Conservation (phyloP, 2,113 vertebrate genomes). For the Pseudorasbora parva region DNA sequence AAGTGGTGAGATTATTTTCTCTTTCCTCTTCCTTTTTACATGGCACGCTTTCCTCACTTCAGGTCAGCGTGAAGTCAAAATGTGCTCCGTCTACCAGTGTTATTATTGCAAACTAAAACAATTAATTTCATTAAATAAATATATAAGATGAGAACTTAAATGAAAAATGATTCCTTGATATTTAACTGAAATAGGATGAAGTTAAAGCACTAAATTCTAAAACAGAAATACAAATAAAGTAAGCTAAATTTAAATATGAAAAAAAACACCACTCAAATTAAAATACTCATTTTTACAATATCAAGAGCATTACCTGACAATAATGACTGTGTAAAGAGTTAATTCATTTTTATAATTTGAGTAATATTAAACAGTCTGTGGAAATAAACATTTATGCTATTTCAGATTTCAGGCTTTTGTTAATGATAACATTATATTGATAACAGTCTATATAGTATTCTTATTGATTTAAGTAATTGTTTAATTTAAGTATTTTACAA, state of each 20-base stretch:
- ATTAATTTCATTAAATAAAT: neutral
- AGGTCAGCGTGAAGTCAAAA: neutral
- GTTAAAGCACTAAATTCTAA: neutral
- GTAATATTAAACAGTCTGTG: no score
- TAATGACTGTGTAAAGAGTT: no score
- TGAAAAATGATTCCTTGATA: neutral
- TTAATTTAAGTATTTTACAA: no score
- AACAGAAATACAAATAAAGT: neutral
- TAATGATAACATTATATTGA: no score
- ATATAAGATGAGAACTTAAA: neutral
- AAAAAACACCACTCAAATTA: no score
- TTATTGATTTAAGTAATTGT: no score
- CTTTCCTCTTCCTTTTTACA: neutral
- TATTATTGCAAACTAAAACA: neutral
- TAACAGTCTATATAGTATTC: no score
- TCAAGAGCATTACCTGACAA: no score
- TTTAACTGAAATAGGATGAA: neutral
- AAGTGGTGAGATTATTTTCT: constrained; percentile 69
- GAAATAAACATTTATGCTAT: no score
- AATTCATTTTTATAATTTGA: no score
- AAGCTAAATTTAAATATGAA: neutral
- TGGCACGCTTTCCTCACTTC: neutral
- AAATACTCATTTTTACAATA: no score
- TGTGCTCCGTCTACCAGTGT: neutral
- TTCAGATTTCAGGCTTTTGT: no score